Conservation (phyloP, 2,113 vertebrate species). For the Charadrius vociferus region DNA sequence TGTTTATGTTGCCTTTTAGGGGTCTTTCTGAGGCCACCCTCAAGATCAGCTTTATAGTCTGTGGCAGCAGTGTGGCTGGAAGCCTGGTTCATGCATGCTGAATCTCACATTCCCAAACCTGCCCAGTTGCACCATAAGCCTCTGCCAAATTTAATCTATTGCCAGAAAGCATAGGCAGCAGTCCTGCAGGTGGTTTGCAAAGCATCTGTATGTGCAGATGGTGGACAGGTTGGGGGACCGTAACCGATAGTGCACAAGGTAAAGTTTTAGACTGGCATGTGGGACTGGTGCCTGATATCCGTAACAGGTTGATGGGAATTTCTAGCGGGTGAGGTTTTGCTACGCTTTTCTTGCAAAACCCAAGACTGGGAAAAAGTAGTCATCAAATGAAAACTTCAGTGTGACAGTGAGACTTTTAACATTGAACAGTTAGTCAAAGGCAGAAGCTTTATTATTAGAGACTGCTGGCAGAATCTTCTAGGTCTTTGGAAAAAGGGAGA, state of each 20-base stretch:
- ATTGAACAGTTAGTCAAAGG: neutral
- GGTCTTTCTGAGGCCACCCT: neutral
- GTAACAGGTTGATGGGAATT: neutral
- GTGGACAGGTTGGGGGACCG: neutral
- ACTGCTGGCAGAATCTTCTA: neutral
- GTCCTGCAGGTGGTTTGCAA: neutral
- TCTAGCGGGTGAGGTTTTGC: neutral
- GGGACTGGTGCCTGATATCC: neutral
- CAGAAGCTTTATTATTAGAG: neutral
- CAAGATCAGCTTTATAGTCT: neutral
- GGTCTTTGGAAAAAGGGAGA: neutral
- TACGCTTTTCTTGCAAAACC: neutral
- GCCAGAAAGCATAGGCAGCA: neutral
- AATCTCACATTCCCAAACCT: neutral
- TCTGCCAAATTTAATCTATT: neutral
- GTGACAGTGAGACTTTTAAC: neutral
- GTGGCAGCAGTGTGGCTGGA: neutral
- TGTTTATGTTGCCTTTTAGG: neutral
- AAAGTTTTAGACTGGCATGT: neutral
- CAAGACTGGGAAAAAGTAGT: neutral
- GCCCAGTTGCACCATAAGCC: neutral
- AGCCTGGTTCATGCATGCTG: neutral
- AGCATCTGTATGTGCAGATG: neutral
- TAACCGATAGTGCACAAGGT: neutral
- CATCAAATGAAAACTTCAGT: neutral